Base-by-base conservation (phyloP, 2,888 invertebrate species). In the Chrysotoxum bicinctum region DNA sequence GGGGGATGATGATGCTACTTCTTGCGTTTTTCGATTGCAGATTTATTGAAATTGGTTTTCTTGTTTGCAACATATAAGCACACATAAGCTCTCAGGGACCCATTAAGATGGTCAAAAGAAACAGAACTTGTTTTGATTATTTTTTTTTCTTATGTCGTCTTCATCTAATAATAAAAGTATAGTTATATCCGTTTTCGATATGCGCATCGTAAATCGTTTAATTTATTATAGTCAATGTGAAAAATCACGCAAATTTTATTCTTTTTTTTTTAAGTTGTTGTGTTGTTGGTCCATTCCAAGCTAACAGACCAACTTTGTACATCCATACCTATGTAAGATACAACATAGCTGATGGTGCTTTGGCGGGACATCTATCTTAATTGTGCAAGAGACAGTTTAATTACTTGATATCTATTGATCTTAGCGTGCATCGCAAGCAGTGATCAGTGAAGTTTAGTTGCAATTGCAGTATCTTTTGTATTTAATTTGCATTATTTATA, bases 201-300 rank as follows among this genome's bases (percentile, higher is more conserved):
- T 80, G 80, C 72, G 80, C 80, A 80, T 85, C 84, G 76, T 85
- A 76, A 80, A 80, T 80, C 80, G 76, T 76, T 80, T 85, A 85
- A 85, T 85, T 85, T 85, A 85, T 80, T 72, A 50, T n/a, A 50
- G 62, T 56, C 60, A 60, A 60, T 62, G 50, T 62, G 60, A 60
- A 58, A 76, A 73, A 80, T 73, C 84, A 85, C 75, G 80, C 80
- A 48, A 85, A 72, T 64, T 23, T n/a, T 21, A 56, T 56, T 56
- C 56, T n/a, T 50, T 16, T 60, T 30, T 50, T 66, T 56, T 68
- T 62, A 3, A 3, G 2, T 26, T 68, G 21, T 14, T 21, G 7
- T n/a, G 14, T 3, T 21, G 14, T 66, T 19, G 19, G 45, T 56
- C 60, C 48, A 56, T 56, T 26, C 26, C 26, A 60, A 12, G 66